Evolutionary conservation across 2,113 vertebrate genomes (phyloP), one percentile per base, ranked within the genome.

Genomic region (Rhinolophus ferrumequinum): DNA sequence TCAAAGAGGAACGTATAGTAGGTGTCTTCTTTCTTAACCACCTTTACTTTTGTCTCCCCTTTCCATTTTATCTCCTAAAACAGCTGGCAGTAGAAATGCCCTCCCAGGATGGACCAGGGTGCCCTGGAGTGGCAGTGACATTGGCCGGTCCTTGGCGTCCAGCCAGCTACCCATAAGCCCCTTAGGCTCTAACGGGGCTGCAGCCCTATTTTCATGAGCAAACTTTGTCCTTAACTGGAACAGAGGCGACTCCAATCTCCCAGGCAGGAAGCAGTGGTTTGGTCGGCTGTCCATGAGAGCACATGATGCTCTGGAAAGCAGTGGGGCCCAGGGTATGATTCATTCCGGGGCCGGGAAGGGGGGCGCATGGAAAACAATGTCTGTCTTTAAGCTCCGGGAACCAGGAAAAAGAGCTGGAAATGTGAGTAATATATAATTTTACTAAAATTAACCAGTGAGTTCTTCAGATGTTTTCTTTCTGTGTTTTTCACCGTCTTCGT

Each of bases 211-310:
- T 90, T 76, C 72, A 5, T 85, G 79, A 93, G 28, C 82, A 77
- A 9, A 9, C 24, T n/a, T 79, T 47, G 16, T 38, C 73, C 88
- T 72, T 93, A 79, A 77, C 2, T 52, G 47, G 77, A 76, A 8
- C 22, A 70, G 77, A 81, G 96, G 92, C 50, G 75, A 4, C 87
- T 30, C 33, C 35, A 15, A 69, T 76, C 92, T 83, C 38, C 2
- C 33, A n/a, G 96, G 94, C 96, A 96, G 98, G 98, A 98, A 97
- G 95, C 79, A 13, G 98, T 80, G 97, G 92, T 97, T 97, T 92
- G 94, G 96, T 96, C 73, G n/a, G 96, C 70, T 80, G 79, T 96
- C 96, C 91, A 50, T 64, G 95, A 69, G 84, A 86, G 98, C 98
- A 91, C 97, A 28, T 73, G 97, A 96, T 60, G 96, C 98, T 88